phyloP scores from a whole-genome alignment of 2,888 invertebrate species.

The Calliopum simillimum region DNA sequence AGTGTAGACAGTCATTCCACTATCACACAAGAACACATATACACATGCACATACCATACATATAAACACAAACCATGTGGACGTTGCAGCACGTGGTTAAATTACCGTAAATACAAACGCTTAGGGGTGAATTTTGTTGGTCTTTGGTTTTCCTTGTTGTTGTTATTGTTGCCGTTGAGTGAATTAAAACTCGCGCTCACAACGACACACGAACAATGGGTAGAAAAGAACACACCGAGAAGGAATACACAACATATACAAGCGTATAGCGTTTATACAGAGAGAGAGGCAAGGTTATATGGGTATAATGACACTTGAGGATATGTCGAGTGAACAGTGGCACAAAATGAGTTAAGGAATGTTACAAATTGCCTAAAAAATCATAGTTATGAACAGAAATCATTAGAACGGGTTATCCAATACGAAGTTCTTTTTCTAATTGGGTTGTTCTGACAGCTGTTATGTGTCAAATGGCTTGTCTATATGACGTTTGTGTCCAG shows the following conservation, averaged over 20 bases:
- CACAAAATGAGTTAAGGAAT: background rate
- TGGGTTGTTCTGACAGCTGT: too few relatives aligned
- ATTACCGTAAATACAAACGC: constrained; percentile 60
- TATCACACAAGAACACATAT: background rate
- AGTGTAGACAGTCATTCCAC: background rate
- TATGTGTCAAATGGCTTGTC: too few relatives aligned
- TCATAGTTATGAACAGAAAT: background rate
- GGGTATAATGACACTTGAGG: constrained; percentile 47
- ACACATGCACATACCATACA: constrained; percentile 16
- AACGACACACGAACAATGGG: constrained; percentile 31
- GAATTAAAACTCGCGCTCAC: constrained; percentile 56
- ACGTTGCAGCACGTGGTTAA: constrained; percentile 60
- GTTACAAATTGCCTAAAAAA: background rate
- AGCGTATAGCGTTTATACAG: constrained; percentile 30
- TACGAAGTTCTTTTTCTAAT: too few relatives aligned
- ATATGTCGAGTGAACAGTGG: constrained; percentile 52
- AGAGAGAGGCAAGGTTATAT: constrained; percentile 52
- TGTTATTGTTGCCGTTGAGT: constrained; percentile 51
- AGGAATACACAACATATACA: background rate
- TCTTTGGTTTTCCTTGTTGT: constrained; percentile 25
- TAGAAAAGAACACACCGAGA: constrained; percentile 38
- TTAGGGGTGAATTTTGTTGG: constrained; percentile 61
- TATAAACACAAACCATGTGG: constrained; percentile 6
- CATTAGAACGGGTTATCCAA: too few relatives aligned
- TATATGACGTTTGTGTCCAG: too few relatives aligned